Base-by-base conservation (phyloP, 2,888 invertebrate genomes). In the Coecobrya sp. region DNA sequence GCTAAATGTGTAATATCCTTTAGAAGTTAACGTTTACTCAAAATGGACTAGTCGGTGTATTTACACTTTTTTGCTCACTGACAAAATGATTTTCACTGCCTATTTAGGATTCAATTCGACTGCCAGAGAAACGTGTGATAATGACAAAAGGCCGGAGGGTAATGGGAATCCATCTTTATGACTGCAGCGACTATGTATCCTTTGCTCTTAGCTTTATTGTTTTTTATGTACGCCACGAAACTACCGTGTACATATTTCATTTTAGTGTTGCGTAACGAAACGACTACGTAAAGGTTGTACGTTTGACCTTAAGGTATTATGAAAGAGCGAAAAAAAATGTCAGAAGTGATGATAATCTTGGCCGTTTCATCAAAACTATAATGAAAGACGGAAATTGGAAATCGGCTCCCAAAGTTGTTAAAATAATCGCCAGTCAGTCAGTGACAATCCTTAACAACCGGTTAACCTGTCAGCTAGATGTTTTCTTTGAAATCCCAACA, bases 131-230 rank as follows among this genome's bases (percentile, higher is more conserved):
- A 62, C 62, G 82, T 82, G 82, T 42, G 59, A 62, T 82, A 82
- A 82, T 82, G 82, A 82, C 59, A 82, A 82, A 82, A 82, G 36
- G 82, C 82, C 82, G 42, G 13, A 82, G 82, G 82, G 59, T 36
- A 59, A 62, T 82, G 62, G 22, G 62, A 82, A 62, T 62, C 52
- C 52, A 79, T 55, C 25, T 79, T 79, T 79, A 79, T 25, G 52
- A 27, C 52, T 13, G 25, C n/a, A 10, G n/a, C 52, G 79, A 55
- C 42, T 76, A 16, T 68, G 70, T 42, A 42, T 76, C 22, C 22
- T 76, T 65, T 13, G 65, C 25, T 65, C 13, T 8, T 30, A 13
- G 13, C 13, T 11, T 65, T 65, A 65, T 65, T 65, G 65, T 65
- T 65, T 65, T n/a, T 65, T 65, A 27, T 65, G 10, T 65, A 19